Evolutionary conservation across 2,797 vertebrate species (phyloP).

Genomic region (Threskiornis aethiopicus): DNA sequence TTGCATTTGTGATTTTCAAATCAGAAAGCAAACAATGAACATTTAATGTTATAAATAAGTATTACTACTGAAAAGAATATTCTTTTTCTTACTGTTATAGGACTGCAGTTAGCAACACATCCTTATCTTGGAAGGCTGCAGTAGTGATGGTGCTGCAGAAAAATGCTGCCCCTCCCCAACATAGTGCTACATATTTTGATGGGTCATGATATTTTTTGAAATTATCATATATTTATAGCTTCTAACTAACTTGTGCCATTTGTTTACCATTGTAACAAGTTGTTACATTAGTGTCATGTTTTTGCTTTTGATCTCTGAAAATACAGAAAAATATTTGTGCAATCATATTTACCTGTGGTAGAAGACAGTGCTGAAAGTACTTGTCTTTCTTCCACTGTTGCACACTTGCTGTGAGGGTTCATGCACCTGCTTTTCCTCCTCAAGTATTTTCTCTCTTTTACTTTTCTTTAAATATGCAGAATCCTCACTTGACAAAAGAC

Average conservation of each 20-base stretch:
- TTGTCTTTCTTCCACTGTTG: background rate
- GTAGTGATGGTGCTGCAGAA: background rate
- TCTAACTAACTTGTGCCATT: background rate
- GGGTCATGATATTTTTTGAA: background rate
- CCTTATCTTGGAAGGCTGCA: background rate
- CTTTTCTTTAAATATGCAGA: background rate
- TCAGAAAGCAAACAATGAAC: background rate
- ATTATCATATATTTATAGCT: accelerated
- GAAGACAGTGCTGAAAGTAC: background rate
- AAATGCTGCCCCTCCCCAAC: background rate
- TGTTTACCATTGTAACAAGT: background rate
- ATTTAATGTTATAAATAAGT: background rate
- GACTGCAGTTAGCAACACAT: background rate
- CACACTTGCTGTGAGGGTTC: background rate
- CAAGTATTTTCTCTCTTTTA: background rate
- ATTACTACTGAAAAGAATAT: background rate
- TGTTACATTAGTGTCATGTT: background rate
- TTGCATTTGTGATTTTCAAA: background rate
- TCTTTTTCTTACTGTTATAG: background rate
- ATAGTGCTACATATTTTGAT: background rate
- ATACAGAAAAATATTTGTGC: background rate
- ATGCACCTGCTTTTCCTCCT: background rate
- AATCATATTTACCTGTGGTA: background rate
- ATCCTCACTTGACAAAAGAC: background rate
- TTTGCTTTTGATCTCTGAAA: background rate